These are phyloP conservation scores for Neoaliturus tenellus DNA, from an alignment of 2,888 invertebrate genomes.

Conservation along the genomic window DNA sequence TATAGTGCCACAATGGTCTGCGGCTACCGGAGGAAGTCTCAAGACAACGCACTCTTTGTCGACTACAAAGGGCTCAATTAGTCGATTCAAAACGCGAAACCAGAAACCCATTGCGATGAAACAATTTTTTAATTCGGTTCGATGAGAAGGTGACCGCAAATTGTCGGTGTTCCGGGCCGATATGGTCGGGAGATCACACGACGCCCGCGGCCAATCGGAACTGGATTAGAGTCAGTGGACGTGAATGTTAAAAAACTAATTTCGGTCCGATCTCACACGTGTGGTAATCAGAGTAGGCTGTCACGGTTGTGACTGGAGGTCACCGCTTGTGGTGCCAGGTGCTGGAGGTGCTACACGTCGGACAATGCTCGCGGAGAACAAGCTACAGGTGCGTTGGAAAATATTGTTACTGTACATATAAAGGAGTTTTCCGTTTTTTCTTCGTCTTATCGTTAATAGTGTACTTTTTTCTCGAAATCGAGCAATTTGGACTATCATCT, in stretches of 20 bases:
- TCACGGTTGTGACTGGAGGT: too few species aligned
- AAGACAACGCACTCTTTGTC: conserved; percentile 7
- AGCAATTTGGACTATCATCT: too few species aligned
- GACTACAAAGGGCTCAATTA: conserved; percentile 33
- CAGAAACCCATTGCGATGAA: conserved; percentile 39
- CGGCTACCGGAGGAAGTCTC: conserved; percentile 5
- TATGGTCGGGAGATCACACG: conserved; percentile 3
- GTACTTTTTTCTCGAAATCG: too few species aligned
- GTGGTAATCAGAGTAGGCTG: too few species aligned
- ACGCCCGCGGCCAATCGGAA: background rate
- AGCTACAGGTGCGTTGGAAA: too few species aligned
- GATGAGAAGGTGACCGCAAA: conserved; percentile 3
- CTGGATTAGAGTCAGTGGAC: background rate
- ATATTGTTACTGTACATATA: too few species aligned
- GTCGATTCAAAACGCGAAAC: conserved; percentile 47
- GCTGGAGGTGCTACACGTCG: too few species aligned
- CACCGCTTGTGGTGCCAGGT: too few species aligned
- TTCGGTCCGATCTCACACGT: background rate
- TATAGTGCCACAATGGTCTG: conserved; percentile 6
- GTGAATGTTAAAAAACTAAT: background rate
- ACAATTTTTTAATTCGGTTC: conserved; percentile 49
- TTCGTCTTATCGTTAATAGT: too few species aligned
- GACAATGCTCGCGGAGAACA: too few species aligned
- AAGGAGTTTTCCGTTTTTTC: too few species aligned
- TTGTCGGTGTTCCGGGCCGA: conserved; percentile 10